Evolutionary conservation across 2,113 vertebrate genomes (phyloP).

Genomic region (Macroglossus sobrinus): DNA sequence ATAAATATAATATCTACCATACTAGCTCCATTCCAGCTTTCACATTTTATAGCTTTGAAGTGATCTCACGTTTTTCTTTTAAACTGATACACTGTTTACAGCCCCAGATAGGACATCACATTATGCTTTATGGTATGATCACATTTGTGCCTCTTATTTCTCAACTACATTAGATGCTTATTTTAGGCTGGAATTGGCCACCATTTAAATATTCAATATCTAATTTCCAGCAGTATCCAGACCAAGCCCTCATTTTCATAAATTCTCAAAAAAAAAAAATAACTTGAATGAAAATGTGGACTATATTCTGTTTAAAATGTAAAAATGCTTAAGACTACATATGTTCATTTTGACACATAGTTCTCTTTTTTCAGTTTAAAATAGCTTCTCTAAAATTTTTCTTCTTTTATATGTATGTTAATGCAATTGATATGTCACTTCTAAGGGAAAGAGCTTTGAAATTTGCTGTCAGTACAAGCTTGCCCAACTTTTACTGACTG

Average conservation of each 20-base stretch:
- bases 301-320: background rate
- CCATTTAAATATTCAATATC: background rate
- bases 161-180: background rate
- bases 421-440: background rate
- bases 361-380: background rate
- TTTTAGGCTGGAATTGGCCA: background rate
- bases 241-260: background rate
- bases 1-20: background rate
- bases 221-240: background rate
- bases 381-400: background rate
- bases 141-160: background rate
- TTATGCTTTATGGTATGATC: background rate
- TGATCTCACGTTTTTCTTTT: background rate
- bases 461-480: background rate
- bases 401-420: background rate
- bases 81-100: background rate
- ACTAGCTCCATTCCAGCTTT: background rate
- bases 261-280: background rate
- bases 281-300: background rate
- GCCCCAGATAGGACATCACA: fast-evolving
- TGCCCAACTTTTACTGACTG: background rate
- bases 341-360: background rate
- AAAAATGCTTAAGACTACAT: background rate
- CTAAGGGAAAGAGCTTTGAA: background rate
- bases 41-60: background rate